phyloP scores from a whole-genome alignment of 2,113 vertebrate species.

The Podocnemis expansa region DNA sequence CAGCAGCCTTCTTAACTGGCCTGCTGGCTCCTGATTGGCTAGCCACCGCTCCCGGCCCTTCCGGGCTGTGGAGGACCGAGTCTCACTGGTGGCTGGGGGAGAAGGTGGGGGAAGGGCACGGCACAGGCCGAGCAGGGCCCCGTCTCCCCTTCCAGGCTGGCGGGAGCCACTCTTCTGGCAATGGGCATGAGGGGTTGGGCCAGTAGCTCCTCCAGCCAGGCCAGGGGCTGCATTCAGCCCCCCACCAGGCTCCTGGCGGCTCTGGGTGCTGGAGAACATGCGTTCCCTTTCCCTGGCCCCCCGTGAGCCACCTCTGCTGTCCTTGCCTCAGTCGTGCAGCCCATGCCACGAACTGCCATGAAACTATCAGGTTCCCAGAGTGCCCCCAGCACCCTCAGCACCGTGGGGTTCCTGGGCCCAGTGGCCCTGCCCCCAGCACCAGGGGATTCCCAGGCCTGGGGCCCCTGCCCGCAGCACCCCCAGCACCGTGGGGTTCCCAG shows the following conservation, averaged over 20 bases:
- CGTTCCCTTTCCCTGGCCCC: too few relatives aligned
- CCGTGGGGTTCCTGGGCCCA: too few relatives aligned
- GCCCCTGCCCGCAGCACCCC: fast-evolving
- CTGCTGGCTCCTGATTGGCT: not conserved
- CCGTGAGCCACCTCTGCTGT: too few relatives aligned
- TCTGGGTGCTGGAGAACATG: too few relatives aligned
- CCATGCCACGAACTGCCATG: not conserved
- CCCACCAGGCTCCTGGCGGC: not conserved
- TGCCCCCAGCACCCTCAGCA: too few relatives aligned
- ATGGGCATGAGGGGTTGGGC: not conserved
- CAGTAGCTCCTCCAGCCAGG: fast-evolving
- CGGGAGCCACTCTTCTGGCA: too few relatives aligned
- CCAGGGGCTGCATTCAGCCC: not conserved
- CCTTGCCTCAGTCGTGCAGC: too few relatives aligned
- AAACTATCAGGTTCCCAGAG: not conserved
- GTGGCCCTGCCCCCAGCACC: not conserved
- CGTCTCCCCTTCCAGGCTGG: too few relatives aligned
- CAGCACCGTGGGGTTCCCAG: too few relatives aligned
- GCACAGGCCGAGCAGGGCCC: too few relatives aligned
- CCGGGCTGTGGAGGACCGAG: not conserved
- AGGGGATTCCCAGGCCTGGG: too few relatives aligned
- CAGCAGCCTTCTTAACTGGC: not conserved
- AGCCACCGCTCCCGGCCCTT: not conserved
- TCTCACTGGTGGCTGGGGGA: not conserved
- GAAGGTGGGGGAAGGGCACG: too few relatives aligned